A percentile compares a stretch with the other conserved stretches of the same genome.
Conservation (phyloP, 2,113 vertebrate genomes). For the Strix uralensis region DNA sequence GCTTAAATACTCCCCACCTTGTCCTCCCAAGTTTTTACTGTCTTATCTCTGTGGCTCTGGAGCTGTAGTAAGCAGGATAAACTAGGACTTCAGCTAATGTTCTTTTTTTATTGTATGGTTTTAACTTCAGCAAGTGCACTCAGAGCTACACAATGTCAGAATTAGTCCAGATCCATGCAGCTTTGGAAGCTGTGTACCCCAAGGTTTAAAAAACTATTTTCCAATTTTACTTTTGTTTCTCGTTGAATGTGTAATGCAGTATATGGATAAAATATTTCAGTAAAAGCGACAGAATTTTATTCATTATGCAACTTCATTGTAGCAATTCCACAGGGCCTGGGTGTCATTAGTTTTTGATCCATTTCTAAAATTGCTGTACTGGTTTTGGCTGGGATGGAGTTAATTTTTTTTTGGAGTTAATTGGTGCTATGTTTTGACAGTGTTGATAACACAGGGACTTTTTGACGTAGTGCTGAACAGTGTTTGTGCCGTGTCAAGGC, state of each 20-base stretch:
- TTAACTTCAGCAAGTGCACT: not conserved
- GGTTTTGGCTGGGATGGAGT: not conserved
- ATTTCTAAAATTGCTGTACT: not conserved
- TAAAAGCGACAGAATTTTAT: not conserved
- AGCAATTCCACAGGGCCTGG: not conserved
- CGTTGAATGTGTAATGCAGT: not conserved
- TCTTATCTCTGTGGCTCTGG: not conserved
- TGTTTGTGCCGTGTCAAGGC: too few species aligned
- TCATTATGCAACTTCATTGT: not conserved
- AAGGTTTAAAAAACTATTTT: not conserved
- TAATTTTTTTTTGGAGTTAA: not conserved
- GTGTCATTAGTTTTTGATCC: not conserved
- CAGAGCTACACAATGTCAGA: not conserved
- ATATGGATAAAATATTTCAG: not conserved
- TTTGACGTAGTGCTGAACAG: not conserved
- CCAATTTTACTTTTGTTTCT: not conserved
- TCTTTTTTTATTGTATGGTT: not conserved
- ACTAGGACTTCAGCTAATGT: not conserved
- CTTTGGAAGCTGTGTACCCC: not conserved
- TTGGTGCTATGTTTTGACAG: not conserved
- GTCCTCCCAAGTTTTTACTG: not conserved
- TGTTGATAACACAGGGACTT: not conserved
- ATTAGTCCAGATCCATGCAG: not conserved
- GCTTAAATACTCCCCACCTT: accelerated
- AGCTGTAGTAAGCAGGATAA: not conserved